Evolutionary conservation across 2,113 vertebrate genomes (phyloP).

Genomic region (Smithornis capensis): DNA sequence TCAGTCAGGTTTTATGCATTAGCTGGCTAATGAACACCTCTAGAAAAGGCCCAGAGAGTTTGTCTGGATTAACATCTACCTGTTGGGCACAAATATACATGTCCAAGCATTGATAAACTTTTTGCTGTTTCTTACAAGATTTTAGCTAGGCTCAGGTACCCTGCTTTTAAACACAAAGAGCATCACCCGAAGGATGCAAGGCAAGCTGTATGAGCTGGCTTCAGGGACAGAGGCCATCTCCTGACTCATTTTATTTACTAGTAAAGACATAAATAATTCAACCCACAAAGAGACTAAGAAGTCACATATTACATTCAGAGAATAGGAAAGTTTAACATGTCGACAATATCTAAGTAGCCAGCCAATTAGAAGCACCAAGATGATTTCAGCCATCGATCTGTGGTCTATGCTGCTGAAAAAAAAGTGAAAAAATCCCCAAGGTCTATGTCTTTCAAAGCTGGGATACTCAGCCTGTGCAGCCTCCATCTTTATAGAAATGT

Average conservation of each 20-base stretch:
- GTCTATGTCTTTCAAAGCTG: not conserved
- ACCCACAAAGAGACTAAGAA: not conserved
- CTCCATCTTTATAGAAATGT: not conserved
- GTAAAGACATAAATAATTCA: not conserved
- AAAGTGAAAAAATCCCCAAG: not conserved
- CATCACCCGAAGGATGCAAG: not conserved
- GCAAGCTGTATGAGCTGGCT: not conserved
- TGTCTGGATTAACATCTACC: not conserved
- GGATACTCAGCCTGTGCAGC: not conserved
- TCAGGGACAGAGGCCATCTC: not conserved
- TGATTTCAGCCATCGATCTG: not conserved
- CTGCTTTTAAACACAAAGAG: not conserved
- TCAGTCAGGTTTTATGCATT: not conserved
- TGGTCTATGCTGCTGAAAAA: not conserved
- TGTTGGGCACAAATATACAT: not conserved
- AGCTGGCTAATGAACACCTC: not conserved
- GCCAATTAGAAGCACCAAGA: not conserved
- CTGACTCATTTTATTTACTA: not conserved
- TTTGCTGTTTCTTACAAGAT: not conserved
- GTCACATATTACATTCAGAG: not conserved
- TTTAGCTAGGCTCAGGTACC: not conserved
- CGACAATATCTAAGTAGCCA: not conserved
- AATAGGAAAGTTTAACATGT: not conserved
- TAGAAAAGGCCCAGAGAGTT: not conserved
- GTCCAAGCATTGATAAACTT: not conserved